Conservation (phyloP, 2,888 invertebrate genomes). For the Phorcus lineatus region DNA sequence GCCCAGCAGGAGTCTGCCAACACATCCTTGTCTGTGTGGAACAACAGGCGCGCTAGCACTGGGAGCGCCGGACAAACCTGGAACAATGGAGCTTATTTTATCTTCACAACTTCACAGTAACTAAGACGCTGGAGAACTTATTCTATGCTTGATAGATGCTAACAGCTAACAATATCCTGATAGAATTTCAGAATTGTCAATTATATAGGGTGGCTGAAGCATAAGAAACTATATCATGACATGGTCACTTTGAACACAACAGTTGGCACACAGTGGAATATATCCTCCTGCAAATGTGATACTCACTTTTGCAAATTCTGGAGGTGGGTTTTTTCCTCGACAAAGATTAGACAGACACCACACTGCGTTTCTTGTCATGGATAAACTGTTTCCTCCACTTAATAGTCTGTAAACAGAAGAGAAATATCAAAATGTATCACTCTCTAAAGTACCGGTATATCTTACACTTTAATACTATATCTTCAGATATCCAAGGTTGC, state of each 20-base stretch:
- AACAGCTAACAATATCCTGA: neutral
- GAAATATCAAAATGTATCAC: neutral
- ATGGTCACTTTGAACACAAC: too few species aligned
- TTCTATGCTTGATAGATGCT: too few species aligned
- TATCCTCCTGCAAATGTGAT: too few species aligned
- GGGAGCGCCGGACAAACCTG: slow-evolving; percentile 80
- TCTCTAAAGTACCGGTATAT: too few species aligned
- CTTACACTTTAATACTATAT: too few species aligned
- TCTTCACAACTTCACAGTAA: neutral
- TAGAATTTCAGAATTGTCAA: neutral
- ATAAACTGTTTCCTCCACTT: slow-evolving; percentile 82
- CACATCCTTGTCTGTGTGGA: slow-evolving; percentile 91
- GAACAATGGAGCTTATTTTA: neutral
- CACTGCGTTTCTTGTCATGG: slow-evolving; percentile 95
- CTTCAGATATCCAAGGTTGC: too few species aligned
- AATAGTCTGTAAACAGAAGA: slow-evolving; percentile 82
- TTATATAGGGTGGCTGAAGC: too few species aligned
- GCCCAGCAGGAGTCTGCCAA: slow-evolving; percentile 98
- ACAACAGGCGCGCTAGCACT: slow-evolving; percentile 89
- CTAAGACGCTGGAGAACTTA: neutral
- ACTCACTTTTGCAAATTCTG: slow-evolving; percentile 88
- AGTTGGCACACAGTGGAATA: too few species aligned
- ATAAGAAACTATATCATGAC: too few species aligned
- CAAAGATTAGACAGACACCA: slow-evolving; percentile 99
- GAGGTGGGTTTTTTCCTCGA: slow-evolving; percentile 96